phyloP scores from a whole-genome alignment of 1,140 invertebrate genomes.

The Saxidomus purpurata region DNA sequence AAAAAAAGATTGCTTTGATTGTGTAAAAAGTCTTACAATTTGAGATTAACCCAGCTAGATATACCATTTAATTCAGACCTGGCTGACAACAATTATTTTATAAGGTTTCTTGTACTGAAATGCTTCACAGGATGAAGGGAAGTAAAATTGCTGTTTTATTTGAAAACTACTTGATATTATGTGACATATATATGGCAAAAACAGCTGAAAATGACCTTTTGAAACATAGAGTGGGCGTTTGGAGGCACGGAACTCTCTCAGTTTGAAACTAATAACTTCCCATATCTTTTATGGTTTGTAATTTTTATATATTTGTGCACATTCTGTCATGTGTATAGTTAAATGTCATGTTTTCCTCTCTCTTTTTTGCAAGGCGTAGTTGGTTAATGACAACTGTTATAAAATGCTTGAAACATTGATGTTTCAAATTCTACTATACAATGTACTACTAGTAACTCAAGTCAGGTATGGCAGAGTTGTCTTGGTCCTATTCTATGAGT shows the following conservation, averaged over 20 bases:
- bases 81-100: background rate
- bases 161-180: slow-evolving; percentile 1
- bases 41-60: background rate
- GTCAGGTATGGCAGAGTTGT: too few relatives aligned
- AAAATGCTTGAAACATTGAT: too few relatives aligned
- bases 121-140: background rate
- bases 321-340: background rate
- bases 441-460: too few relatives aligned
- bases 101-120: background rate
- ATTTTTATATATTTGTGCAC: slow-evolving; percentile 29
- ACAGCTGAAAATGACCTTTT: slow-evolving; percentile 11
- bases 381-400: too few relatives aligned
- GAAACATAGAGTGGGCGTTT: slow-evolving; percentile 33
- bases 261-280: slow-evolving; percentile 38
- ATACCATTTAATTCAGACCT: background rate
- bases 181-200: slow-evolving; percentile 37
- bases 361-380: background rate
- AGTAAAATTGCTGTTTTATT: slow-evolving; percentile 1
- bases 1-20: too few relatives aligned
- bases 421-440: too few relatives aligned
- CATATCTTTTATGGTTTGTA: background rate
- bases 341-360: background rate
- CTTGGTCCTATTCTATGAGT: too few relatives aligned
- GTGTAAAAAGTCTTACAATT: background rate
- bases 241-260: background rate